Evolutionary conservation across 2,888 invertebrate species (phyloP), one percentile per base, ranked within the genome.

Genomic region (Drosophila nr. perissopoda): DNA sequence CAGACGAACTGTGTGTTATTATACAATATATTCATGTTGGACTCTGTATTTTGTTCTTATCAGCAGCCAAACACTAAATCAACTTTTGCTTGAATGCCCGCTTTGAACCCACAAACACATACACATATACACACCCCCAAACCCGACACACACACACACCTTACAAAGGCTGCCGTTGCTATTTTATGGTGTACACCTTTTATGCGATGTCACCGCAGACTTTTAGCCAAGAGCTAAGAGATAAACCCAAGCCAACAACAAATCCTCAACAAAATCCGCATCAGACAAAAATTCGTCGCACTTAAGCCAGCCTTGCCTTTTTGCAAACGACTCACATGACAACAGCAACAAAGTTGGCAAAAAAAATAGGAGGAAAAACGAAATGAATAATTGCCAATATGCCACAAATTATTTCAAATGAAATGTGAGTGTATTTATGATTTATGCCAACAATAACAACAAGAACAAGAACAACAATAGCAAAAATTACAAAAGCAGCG

Each of bases 341-440:
- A 56, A 58, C 31, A 33, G 25, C n/a, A 36, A 27, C 33, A 53
- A 42, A 33, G 67, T 59, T 49, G 59, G 60, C 42, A 63, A 48
- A 33, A 33, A 59, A 66, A 73, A 64, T 45, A 16, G 7, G 8
- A 45, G 16, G 45, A 80, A 70, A 56, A 79, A 79, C 89, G 84
- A 90, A 89, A 90, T 90, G 89, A 87, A 90, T 90, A 90, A 88
- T 88, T 88, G 90, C 90, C 90, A 88, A 88, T 89, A 89, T 90
- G 88, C 89, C 90, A 89, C 85, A 90, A 87, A 89, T 87, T 84
- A 87, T 89, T 88, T 81, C 85, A 90, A 89, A 90, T 87, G 79
- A 90, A 89, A 87, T 90, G 89, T 89, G 90, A 90, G 89, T 88
- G 76, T 89, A 89, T 90, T 90, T 87, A 87, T 90, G 87, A 87